These are phyloP conservation scores for Drosophila equinoxialis DNA, from an alignment of 1,140 invertebrate species.

Conservation along the genomic window DNA sequence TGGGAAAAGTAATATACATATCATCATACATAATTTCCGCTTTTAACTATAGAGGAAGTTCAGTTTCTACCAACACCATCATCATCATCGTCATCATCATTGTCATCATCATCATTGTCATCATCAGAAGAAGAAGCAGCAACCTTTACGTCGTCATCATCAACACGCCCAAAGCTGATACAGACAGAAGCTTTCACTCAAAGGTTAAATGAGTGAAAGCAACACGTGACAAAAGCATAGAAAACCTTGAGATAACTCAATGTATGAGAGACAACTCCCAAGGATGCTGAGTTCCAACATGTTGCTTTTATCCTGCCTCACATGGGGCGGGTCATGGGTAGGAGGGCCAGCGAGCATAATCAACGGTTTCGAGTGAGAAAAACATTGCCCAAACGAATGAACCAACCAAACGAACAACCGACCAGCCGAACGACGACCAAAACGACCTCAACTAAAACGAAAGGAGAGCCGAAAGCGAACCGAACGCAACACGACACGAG, in stretches of 20 bases:
- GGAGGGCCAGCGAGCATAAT: background rate
- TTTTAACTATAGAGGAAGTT: constrained; percentile 57
- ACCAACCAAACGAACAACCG: constrained; percentile 19
- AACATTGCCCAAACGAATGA: constrained; percentile 20
- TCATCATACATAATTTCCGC: constrained; percentile 78
- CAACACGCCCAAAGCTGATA: constrained; percentile 40
- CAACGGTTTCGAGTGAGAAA: constrained; percentile 12
- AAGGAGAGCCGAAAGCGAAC: background rate
- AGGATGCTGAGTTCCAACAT: constrained; percentile 60
- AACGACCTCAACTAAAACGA: background rate
- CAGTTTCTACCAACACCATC: constrained; percentile 36
- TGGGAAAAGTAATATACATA: constrained; percentile 62
- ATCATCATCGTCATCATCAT: too few relatives aligned
- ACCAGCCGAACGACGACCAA: background rate
- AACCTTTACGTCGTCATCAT: constrained; percentile 41
- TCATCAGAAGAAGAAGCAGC: background rate
- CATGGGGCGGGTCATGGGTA: background rate
- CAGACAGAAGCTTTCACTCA: constrained; percentile 51
- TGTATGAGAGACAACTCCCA: constrained; percentile 39
- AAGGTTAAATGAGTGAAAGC: constrained; percentile 38
- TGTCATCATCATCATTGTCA: constrained; percentile 23
- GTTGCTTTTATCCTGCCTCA: constrained; percentile 38
- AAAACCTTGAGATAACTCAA: constrained; percentile 36
- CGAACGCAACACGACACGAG: constrained; percentile 2
- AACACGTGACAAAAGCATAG: constrained; percentile 67